A percentile compares a stretch with the other conserved stretches of the same genome.
Evolutionary conservation across 2,888 invertebrate species (phyloP).

Genomic region (Neuroscelio doddi): DNA sequence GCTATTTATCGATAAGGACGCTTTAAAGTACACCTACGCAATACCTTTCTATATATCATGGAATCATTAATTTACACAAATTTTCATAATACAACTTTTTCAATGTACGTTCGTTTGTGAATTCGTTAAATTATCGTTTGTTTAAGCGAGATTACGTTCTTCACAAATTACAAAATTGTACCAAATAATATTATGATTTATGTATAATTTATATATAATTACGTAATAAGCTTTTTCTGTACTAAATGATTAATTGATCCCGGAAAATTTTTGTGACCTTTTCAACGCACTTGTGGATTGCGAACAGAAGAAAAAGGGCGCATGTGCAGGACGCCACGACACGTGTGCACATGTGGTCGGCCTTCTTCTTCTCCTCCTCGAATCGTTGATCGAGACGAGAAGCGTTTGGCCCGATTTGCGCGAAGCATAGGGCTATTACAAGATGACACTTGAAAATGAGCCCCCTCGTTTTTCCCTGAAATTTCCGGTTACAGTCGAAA

Average conservation of each 20-base stretch:
- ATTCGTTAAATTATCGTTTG: too few species aligned
- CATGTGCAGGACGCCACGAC: constrained; percentile 29
- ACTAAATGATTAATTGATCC: too few species aligned
- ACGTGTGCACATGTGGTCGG: constrained; percentile 34
- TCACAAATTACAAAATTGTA: constrained; percentile 38
- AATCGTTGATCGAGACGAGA: constrained; percentile 11
- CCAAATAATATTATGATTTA: too few species aligned
- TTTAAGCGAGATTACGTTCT: constrained; percentile 18
- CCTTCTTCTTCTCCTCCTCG: constrained; percentile 1
- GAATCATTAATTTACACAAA: too few species aligned
- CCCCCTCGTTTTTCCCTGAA: constrained; percentile 28
- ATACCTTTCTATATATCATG: too few species aligned
- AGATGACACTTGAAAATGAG: constrained; percentile 43
- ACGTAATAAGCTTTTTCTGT: too few species aligned
- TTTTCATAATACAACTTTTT: too few species aligned
- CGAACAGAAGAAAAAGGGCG: constrained; percentile 20
- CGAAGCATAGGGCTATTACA: constrained; percentile 26
- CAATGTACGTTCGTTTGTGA: too few species aligned
- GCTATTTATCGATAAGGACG: constrained; percentile 42
- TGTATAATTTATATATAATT: too few species aligned
- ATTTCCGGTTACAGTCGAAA: constrained; percentile 26
- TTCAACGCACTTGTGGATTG: constrained; percentile 3
- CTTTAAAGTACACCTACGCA: constrained; percentile 39
- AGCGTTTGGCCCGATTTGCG: constrained; percentile 24
- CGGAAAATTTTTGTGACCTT: too few species aligned